Base-by-base conservation (phyloP, 2,888 invertebrate species). In the Carcina quercana region DNA sequence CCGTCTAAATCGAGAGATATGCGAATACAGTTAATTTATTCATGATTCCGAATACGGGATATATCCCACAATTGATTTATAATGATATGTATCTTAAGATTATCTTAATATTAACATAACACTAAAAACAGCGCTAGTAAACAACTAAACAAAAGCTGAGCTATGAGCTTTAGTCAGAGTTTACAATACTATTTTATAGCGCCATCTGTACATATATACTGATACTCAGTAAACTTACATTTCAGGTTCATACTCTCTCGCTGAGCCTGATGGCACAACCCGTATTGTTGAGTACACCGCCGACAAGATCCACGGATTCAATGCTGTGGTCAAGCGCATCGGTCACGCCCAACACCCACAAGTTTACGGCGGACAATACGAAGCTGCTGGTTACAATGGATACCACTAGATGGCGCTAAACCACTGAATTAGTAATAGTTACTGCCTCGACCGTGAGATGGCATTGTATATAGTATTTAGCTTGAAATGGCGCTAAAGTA, bases 281-380 rank as follows among this genome's bases (percentile, higher is more conserved):
- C 78, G 85, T 29, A 68, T 85, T 31, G 85, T 85, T 1, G 85
- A 85, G 44, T 85, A 85, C 59, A 84, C 84, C 25, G 83, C 85
- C 15, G 85, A 85, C 55, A 82, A 84, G 37, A 65, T 66, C 55
- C 64, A 83, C 42, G 85, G 85, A 4, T 85, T 85, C 62, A 79
- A 80, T 50, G 85, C 85, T 13, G 67, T 84, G n/a, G 85, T 85
- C 38, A 83, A 80, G 52, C 73, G 78, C 44, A 67, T 85, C 29
- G 85, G 85, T 11, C 73, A 80, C 38, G 80, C 82, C 8, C 62
- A 71, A 42, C 83, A 83, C 44, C 80, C 84, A 17, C 82, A 82
- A 50, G 63, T 72, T 36, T 73, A 83, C 49, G 57, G 58, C 31
- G 56, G 66, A 39, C 56, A 67, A 38, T 59, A 65, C 19, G 55